Base-by-base conservation (phyloP, 2,888 invertebrate species). In the Blastobasis adustella region DNA sequence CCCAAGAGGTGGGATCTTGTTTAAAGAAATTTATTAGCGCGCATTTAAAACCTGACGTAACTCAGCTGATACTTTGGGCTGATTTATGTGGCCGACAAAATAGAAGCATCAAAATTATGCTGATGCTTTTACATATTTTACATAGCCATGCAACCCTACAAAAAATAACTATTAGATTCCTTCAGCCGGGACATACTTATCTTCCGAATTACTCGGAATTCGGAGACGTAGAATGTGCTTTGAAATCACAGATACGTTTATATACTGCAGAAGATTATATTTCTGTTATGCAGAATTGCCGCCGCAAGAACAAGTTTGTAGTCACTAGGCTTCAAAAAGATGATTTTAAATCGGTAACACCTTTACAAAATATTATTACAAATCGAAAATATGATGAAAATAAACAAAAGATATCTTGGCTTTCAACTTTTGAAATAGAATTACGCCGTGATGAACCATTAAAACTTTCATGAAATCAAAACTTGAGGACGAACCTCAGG, bases 71-170 rank as follows among this genome's bases (percentile, higher is more conserved):
- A 10, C 54, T 61, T 9, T 65, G 63, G 63, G 48, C 55, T 10
- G 61, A 65, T 52, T 63, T 60, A 23, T 63, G 62, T 52, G 60
- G 60, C 7, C 61, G 61, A 6, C 60, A 64, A 54, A 65, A 63
- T 52, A 45, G 52, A 47, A 55, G 43, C 10, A 54, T 57, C 6
- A 55, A 57, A 47, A 23, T 58, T 10, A 46, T 51, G 0, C 39
- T 58, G 0, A 57, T 58, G 54, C 39, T 58, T 7, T 4, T 44
- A 38, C 40, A 50, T 23, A 51, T 53, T 37, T 40, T 56, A 9
- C 49, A 50, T 1, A 41, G n/a, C 10, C 56, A 54, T 39, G 6
- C 7, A 7, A 51, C 42, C 1, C n/a, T 58, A 9, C 6, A 55
- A 49, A 57, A 44, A 42, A 54, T 57, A 0, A 54, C 53, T 1